phyloP scores from a whole-genome alignment of 2,888 invertebrate species.

The Dynastes tityus region DNA sequence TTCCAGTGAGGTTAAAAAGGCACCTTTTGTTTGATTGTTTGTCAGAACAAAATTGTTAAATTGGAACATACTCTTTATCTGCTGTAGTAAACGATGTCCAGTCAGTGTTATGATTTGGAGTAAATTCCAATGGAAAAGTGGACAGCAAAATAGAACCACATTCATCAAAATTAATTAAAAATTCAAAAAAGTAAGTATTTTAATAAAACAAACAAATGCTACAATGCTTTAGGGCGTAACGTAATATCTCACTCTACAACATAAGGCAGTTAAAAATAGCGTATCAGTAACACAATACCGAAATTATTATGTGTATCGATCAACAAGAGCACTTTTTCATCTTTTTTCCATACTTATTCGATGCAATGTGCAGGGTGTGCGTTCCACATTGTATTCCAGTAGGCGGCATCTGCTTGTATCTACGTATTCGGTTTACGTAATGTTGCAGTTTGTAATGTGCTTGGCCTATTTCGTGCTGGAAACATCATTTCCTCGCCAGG shows the following conservation, averaged over 20 bases:
- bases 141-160: too few relatives aligned
- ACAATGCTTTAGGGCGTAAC: not conserved
- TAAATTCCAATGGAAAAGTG: too few relatives aligned
- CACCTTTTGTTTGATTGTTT: too few relatives aligned
- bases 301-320: slow-evolving; percentile 29
- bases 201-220: not conserved
- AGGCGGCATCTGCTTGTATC: slow-evolving; percentile 3
- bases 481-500: slow-evolving; percentile 28
- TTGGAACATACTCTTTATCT: too few relatives aligned
- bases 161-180: too few relatives aligned
- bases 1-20: too few relatives aligned
- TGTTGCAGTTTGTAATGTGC: slow-evolving; percentile 31
- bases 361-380: slow-evolving; percentile 16
- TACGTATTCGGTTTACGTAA: slow-evolving; percentile 25
- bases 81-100: too few relatives aligned
- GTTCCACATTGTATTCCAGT: slow-evolving; percentile 35
- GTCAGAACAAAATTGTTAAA: too few relatives aligned
- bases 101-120: too few relatives aligned
- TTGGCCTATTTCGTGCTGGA: slow-evolving; percentile 38
- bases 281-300: slow-evolving; percentile 2
- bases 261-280: slow-evolving; percentile 18
- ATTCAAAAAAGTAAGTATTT: not conserved
- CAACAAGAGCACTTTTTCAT: slow-evolving; percentile 12
- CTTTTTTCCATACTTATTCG: slow-evolving; percentile 5
- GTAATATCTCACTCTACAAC: not conserved